Base-by-base conservation (phyloP, 2,797 vertebrate genomes). In the Fratercula arctica region DNA sequence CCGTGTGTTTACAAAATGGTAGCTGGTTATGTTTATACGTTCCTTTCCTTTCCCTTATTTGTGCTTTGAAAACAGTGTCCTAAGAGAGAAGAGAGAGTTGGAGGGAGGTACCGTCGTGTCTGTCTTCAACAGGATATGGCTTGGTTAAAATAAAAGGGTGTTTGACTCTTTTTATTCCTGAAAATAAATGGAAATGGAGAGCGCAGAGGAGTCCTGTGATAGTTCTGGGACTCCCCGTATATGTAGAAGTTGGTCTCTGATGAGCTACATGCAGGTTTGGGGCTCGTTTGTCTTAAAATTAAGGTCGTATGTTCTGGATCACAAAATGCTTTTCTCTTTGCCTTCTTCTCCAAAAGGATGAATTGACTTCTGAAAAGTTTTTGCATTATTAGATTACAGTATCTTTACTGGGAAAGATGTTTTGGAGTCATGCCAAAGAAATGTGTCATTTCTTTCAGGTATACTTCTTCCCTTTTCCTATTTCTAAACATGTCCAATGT, bases 1-100 rank as follows among this genome's bases (percentile, higher is more conserved):
- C 83, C 6, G 8, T 24, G 13, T 92, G 84, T 87, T 90, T 76
- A 75, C 92, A 82, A 93, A 73, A 93, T 87, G 92, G 88, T 80
- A 91, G 72, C 67, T 45, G 45, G 35, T 5, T 17, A 12, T 91
- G 89, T 85, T 86, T 89, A 74, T 86, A 8, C 2, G 9, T 33
- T 41, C 85, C 25, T 78, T 93, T 83, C 92, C 90, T 95, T 95
- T 88, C 76, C 77, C 74, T 39, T 57, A 16, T 61, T 85, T 45
- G 82, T 81, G 72, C 89, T 68, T 39, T 54, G 83, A 61, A 70
- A 91, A 28, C 59, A 4, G 33, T 46, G 6, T 35, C 41, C 77
- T 76, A 39, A 69, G 87, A 85, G 82, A 76, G 53, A 53, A 81
- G 43, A 64, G 56, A 33, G n/a, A 26, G 60, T 20, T 61, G n/a